These are phyloP conservation scores for Oncorhynchus keta DNA, from an alignment of 2,113 vertebrate genomes.

Conservation along the genomic window DNA sequence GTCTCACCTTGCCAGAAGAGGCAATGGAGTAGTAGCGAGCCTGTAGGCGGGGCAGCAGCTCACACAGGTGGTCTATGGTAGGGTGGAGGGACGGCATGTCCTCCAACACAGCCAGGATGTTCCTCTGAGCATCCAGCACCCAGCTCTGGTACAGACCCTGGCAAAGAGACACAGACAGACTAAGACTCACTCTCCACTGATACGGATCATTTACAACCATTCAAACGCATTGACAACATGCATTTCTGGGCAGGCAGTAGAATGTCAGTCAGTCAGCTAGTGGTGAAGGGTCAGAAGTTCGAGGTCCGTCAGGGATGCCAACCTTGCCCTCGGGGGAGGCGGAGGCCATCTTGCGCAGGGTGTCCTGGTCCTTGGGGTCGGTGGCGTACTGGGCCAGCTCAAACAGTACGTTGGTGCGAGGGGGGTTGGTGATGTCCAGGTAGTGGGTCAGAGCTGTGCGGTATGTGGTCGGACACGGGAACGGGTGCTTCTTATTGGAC, in stretches of 20 bases:
- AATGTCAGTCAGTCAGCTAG: not conserved
- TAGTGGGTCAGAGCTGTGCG: conserved; percentile 84
- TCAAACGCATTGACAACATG: not conserved
- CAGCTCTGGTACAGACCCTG: conserved; percentile 82
- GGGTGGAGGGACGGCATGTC: conserved; percentile 79
- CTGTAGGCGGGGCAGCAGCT: conserved; percentile 84
- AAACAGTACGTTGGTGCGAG: conserved; percentile 84
- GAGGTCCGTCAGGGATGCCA: not conserved
- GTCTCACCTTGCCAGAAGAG: conserved; percentile 83
- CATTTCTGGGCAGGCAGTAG: not conserved
- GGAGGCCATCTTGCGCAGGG: conserved; percentile 82
- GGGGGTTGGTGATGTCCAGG: conserved; percentile 85
- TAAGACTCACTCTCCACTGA: too few species aligned
- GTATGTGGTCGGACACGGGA: conserved; percentile 85
- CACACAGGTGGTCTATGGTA: conserved; percentile 83
- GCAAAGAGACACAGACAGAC: not conserved
- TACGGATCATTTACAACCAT: too few species aligned
- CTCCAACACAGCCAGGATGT: conserved; percentile 85
- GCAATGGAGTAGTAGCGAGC: conserved; percentile 88
- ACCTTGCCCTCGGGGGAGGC: conserved; percentile 83
- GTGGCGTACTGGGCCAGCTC: conserved; percentile 83
- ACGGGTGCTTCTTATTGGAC: conserved; percentile 87
- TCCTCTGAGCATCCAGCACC: conserved; percentile 82
- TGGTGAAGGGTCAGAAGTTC: not conserved
- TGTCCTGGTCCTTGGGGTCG: conserved; percentile 75